These are phyloP conservation scores for Tigriopus japonicus DNA, from an alignment of 1,140 invertebrate species.

Conservation along the genomic window DNA sequence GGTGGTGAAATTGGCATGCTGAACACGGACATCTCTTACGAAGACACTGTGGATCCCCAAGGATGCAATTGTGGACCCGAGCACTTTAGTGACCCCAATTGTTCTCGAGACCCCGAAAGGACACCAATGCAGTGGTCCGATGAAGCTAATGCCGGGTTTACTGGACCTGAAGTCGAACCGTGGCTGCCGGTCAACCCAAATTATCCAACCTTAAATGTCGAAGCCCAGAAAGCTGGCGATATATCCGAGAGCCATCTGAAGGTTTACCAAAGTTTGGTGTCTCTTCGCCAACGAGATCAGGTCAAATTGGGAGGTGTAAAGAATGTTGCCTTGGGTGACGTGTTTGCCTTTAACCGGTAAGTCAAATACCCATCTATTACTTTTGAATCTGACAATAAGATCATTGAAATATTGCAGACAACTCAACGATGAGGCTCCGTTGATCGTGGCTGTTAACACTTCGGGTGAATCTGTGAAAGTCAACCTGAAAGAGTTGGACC, in stretches of 20 bases:
- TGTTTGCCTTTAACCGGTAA: neutral
- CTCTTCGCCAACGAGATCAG: neutral
- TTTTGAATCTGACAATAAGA: no score
- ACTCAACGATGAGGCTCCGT: neutral
- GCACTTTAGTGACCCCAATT: neutral
- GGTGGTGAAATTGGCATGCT: slow-evolving; percentile 21
- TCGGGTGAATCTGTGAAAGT: neutral
- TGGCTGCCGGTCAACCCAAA: slow-evolving; percentile 44
- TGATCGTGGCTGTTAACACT: neutral
- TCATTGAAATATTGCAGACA: neutral
- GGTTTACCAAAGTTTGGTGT: neutral
- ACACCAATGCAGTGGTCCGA: slow-evolving; percentile 28
- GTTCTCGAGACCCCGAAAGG: slow-evolving; percentile 13
- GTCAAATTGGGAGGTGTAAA: neutral
- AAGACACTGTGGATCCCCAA: slow-evolving; percentile 14
- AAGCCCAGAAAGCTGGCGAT: slow-evolving; percentile 13
- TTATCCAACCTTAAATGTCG: slow-evolving; percentile 32
- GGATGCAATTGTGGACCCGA: slow-evolving; percentile 12
- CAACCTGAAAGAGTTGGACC: neutral
- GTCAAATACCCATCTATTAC: no score
- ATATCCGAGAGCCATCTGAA: neutral
- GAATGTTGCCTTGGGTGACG: neutral
- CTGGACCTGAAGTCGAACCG: slow-evolving; percentile 32
- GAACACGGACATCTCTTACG: slow-evolving; percentile 20
- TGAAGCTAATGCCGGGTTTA: slow-evolving; percentile 25